These are phyloP conservation scores for Oreochromis grahami DNA, from an alignment of 2,797 vertebrate species.

Conservation along the genomic window DNA sequence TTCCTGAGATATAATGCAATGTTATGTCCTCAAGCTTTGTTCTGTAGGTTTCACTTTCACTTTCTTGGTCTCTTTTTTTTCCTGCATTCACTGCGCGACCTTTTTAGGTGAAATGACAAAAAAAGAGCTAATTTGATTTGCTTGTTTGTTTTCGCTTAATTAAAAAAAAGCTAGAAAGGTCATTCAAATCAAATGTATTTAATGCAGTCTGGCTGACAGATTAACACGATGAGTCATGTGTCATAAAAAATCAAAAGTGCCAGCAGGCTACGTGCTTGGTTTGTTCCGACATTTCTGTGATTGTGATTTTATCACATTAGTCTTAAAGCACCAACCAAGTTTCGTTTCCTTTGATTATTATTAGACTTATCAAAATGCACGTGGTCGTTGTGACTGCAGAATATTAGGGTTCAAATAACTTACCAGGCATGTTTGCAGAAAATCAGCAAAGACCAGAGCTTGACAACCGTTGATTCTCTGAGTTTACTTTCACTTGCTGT, in stretches of 20 bases:
- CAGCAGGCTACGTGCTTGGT: not conserved
- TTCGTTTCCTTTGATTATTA: not conserved
- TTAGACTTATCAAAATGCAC: not conserved
- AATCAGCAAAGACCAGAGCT: not conserved
- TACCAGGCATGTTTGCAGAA: not conserved
- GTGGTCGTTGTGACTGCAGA: accelerated
- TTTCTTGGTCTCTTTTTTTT: not conserved
- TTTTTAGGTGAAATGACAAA: not conserved
- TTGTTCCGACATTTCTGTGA: not conserved
- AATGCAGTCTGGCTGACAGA: accelerated
- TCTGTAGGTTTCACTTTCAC: not conserved
- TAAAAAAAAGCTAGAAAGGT: not conserved
- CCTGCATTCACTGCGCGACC: accelerated
- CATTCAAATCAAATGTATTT: not conserved
- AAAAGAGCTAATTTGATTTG: not conserved
- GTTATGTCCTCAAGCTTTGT: accelerated
- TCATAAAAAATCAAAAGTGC: not conserved
- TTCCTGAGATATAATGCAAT: not conserved
- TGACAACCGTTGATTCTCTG: not conserved
- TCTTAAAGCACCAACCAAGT: not conserved
- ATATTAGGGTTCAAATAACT: not conserved
- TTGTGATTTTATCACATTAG: not conserved
- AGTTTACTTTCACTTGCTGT: not conserved
- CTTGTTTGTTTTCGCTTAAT: not conserved
- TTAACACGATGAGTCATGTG: accelerated